Conservation (phyloP, 2,797 vertebrate genomes). For the Myotis pilosus region DNA sequence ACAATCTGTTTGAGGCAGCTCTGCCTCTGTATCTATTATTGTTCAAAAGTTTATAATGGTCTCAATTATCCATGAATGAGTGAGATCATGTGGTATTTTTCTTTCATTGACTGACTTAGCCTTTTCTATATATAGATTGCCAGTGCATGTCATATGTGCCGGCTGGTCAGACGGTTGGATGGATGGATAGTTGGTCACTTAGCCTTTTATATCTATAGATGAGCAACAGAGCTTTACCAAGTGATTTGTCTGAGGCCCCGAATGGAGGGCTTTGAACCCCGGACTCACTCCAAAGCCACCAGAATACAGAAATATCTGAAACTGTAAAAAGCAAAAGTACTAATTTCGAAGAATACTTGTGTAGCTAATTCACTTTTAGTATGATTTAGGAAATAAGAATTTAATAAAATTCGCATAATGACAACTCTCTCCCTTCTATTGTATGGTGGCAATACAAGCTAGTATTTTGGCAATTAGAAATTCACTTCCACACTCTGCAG, state of each 20-base stretch:
- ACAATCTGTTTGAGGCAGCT: too few species aligned
- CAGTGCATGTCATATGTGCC: too few species aligned
- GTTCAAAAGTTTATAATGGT: too few species aligned
- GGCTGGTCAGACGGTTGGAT: too few species aligned
- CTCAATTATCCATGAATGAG: too few species aligned
- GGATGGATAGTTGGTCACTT: too few species aligned
- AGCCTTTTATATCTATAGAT: neutral
- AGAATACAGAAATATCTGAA: neutral
- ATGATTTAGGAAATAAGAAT: neutral
- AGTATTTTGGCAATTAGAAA: neutral
- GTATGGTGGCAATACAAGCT: neutral
- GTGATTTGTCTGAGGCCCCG: neutral
- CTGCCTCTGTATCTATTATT: too few species aligned
- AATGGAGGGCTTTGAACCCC: neutral
- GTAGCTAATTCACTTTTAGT: neutral
- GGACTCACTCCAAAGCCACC: neutral
- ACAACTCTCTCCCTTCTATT: neutral
- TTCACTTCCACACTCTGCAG: neutral
- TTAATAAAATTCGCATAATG: neutral
- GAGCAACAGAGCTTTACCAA: neutral
- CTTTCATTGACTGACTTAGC: too few species aligned
- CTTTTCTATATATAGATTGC: too few species aligned
- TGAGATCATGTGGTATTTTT: too few species aligned
- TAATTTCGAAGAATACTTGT: neutral
- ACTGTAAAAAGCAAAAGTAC: neutral